Base-by-base conservation (phyloP, 2,888 invertebrate species). In the Merodon equestris region DNA sequence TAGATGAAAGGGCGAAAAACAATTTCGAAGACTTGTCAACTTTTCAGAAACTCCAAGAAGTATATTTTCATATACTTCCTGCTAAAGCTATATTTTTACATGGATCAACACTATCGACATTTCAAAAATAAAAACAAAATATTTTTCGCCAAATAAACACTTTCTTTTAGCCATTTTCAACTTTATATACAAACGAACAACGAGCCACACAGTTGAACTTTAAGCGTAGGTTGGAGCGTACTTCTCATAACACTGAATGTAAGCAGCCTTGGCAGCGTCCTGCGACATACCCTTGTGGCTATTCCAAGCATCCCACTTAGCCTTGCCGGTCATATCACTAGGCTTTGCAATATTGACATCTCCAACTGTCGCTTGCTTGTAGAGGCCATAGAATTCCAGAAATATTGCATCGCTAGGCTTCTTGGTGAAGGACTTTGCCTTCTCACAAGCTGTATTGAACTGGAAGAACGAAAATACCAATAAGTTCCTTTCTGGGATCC, bases 241-340 rank as follows among this genome's bases (percentile, higher is more conserved):
- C 82, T 91, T 88, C 64, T 90, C 87, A 9, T 92, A 96, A 86
- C 93, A 91, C 10, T 91, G 92, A 82, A 97, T 90, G 90, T 97
- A 97, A 58, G 93, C 93, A 85, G 93, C 91, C 90, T 96, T 95
- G 61, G 97, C 97, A 27, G 92, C 93, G 53, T 94, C 95, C 85
- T 93, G 90, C 38, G 92, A 89, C 85, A 92, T 90, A 42, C 97
- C 97, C 90, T 97, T 97, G 87, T 93, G 94, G 67, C 89, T 90
- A 82, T 91, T 92, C 98, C 98, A 99, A 1, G 96, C 93, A 87
- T 95, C 95, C 96, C 96, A 98, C 90, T 98, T 98, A 18, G 97
- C 97, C 87, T 95, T 97, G 82, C 94, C 97, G 89, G 94, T 95
- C 83, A 95, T 87, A 85, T 98, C 97, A 61, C 97, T 96, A 66